A percentile compares a stretch with the other conserved stretches of the same genome.
Evolutionary conservation across 2,888 invertebrate species (phyloP).

Genomic region (Liposcelis brunnea): DNA sequence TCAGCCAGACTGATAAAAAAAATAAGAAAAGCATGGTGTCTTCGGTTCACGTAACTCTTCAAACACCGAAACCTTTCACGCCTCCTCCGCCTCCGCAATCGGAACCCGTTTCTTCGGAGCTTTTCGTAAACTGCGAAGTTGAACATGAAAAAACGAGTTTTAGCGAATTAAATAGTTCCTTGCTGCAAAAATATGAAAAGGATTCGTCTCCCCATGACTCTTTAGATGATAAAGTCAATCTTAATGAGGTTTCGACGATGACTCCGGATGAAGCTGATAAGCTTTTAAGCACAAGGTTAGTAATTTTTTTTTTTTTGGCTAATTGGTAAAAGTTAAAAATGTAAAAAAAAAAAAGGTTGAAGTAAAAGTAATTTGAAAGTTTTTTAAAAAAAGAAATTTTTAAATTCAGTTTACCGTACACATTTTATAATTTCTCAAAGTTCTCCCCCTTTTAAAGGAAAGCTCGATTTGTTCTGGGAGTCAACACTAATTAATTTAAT

Average conservation of each 20-base stretch:
- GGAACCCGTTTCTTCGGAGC: background rate
- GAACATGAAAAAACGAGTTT: too few species aligned
- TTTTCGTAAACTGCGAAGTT: background rate
- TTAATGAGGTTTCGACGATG: conserved; percentile 33
- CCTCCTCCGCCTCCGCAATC: background rate
- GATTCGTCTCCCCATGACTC: too few species aligned
- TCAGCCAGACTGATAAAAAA: background rate
- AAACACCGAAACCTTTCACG: conserved; percentile 35
- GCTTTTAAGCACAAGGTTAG: conserved; percentile 68
- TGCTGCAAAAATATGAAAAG: too few species aligned
- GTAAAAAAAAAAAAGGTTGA: conserved; percentile 3
- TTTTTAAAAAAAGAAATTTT: too few species aligned
- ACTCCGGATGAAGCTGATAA: conserved; percentile 79
- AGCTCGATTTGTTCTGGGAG: background rate
- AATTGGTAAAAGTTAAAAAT: too few species aligned
- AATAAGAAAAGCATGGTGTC: conserved; percentile 31
- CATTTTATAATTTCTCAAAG: too few species aligned
- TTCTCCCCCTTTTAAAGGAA: background rate
- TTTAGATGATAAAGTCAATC: conserved; percentile 8
- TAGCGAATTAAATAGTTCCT: too few species aligned
- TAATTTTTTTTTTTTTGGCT: conserved; percentile 18
- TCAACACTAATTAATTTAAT: too few species aligned
- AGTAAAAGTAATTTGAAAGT: too few species aligned
- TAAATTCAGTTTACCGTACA: too few species aligned
- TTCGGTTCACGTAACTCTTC: conserved; percentile 42